Conservation (phyloP, 2,113 vertebrate genomes). For the Hippolais icterina region DNA sequence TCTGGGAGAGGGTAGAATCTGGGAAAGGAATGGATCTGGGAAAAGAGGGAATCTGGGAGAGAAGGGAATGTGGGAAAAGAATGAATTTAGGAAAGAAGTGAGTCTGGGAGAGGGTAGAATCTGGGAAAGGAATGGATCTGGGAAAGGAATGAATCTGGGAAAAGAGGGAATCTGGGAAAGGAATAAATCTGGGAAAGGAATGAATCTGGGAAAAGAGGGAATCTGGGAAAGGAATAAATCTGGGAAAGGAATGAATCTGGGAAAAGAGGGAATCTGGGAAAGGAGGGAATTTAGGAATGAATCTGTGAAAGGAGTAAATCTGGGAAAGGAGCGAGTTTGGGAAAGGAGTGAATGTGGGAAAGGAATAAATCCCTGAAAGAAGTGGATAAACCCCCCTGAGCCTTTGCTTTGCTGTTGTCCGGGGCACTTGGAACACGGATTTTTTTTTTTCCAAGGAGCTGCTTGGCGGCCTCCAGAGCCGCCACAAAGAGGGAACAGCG, state of each 20-base stretch:
- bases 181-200: accelerated
- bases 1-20: accelerated
- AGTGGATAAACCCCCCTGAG: neutral
- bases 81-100: accelerated
- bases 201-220: accelerated
- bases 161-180: accelerated
- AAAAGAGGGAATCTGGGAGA: accelerated
- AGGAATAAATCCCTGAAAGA: too few relatives aligned
- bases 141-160: accelerated
- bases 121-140: accelerated
- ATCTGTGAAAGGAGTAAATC: neutral
- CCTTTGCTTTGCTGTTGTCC: too few relatives aligned
- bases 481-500: too few relatives aligned
- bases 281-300: too few relatives aligned
- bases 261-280: accelerated
- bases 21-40: accelerated
- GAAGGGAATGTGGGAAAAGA: accelerated
- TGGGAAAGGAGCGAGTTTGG: too few relatives aligned
- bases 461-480: too few relatives aligned
- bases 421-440: too few relatives aligned
- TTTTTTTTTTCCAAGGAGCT: too few relatives aligned
- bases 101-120: accelerated
- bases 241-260: accelerated
- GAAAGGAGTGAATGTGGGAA: too few relatives aligned
- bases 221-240: accelerated